Evolutionary conservation across 2,113 vertebrate species (phyloP), one percentile per base, ranked within the genome.

Genomic region (Manacus vitellinus): DNA sequence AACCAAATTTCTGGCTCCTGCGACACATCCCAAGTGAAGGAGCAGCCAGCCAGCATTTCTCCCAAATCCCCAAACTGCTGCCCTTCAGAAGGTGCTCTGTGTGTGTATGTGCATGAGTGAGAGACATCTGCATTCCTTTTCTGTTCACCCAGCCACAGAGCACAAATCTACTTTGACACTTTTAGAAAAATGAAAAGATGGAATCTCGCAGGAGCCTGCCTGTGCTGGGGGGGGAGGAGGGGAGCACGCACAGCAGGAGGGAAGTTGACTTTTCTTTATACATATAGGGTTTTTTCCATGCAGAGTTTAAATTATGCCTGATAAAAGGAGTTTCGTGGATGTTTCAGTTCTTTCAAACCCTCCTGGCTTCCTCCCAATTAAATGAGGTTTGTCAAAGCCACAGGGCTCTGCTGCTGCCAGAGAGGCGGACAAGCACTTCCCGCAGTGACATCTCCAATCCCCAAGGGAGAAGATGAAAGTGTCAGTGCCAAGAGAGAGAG

Each of bases 311-410:
- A 98, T 98, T 98, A 98, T 98, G 98, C 98, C 98, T 98, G 98
- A 98, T 98, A 98, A 98, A 98, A 98, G 98, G 98, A 98, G 97
- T 98, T 98, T 98, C 97, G 95, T 98, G 97, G 98, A 98, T 98
- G 98, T 98, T 98, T 98, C 98, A 98, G 98, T 98, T 98, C 98
- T 98, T 98, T 98, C 98, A 98, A 98, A 98, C 98, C 98, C 98
- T 98, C 98, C 98, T 98, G 98, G 98, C 98, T 98, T 98, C 98
- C 98, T 98, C 98, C 98, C 98, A 98, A 98, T 98, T 98, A 98
- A 98, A 98, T 98, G 98, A 98, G 98, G 98, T 98, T 98, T 98
- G 98, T 98, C 98, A 98, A 98, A 98, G 98, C 98, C 98, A 98
- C 98, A 96, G 98, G 98, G 98, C 98, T 98, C 98, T 98, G 98